Evolutionary conservation across 1,140 invertebrate species (phyloP), one percentile per base, ranked within the genome.

Genomic region (Armadillidium nasatum): DNA sequence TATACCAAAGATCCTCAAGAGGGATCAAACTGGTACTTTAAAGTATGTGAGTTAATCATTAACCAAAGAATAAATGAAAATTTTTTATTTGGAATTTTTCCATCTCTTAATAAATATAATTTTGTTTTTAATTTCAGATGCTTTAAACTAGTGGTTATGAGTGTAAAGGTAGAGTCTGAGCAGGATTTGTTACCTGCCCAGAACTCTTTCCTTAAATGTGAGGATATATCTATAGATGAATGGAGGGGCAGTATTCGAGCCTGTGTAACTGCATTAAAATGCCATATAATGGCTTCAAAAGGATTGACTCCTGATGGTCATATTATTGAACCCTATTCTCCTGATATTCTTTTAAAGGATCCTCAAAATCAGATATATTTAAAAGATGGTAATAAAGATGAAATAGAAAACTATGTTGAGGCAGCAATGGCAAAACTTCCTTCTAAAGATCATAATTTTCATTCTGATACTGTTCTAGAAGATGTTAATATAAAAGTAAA

Each of bases 211-310:
- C 50, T 15, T 60, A 60, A 60, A 2, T 13, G 50, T 15, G 11
- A 60, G 19, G 50, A 60, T 2, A 3, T 7, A 15, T 13, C 11
- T 60, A 2, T 60, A 50, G 74, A 78, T 13, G 74, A 74, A 33
- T 80, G 79, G 79, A 74, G 76, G 33, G 67, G 76, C 15, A 74
- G 73, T 15, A 71, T 80, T 44, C 72, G 79, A 73, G 79, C 79
- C 44, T 72, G 77, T 66, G 79, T 80, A 7, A 78, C 76, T 9
- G 77, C 79, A 10, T 74, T 80, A 19, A 80, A 80, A 66, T 80
- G 79, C 66, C 79, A 80, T 44, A 76, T 80, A 19, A 80, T 80
- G 79, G 79, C 79, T 44, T 77, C 79, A 23, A 50, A 77, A 43
- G 79, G 79, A 44, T 74, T 80, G 45, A 80, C 79, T 43, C 72